A percentile compares a stretch with the other conserved stretches of the same genome.
Evolutionary conservation across 2,113 vertebrate genomes (phyloP).

Genomic region (Mixornis gularis): DNA sequence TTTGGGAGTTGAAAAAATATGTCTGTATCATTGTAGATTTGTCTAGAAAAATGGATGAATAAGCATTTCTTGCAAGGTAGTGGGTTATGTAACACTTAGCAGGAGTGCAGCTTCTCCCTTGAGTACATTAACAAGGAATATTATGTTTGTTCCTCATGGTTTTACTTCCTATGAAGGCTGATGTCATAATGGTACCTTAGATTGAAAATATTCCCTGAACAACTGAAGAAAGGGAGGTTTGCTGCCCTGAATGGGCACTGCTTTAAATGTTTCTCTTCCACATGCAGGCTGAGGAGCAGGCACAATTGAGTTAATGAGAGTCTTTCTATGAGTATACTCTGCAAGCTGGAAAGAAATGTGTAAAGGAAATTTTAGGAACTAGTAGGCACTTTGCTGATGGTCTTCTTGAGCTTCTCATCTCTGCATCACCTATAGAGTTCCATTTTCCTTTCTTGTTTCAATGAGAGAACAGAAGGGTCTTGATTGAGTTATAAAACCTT

Average conservation of each 20-base stretch:
- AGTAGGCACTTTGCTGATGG: neutral
- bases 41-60: neutral
- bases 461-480: neutral
- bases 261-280: neutral
- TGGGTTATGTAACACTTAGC: neutral
- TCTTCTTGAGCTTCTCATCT: neutral
- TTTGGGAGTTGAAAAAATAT: neutral
- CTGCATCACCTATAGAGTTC: neutral
- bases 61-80: neutral
- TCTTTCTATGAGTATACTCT: neutral
- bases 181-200: neutral
- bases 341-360: neutral
- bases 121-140: neutral
- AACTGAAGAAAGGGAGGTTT: neutral
- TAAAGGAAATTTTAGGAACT: neutral
- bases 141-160: neutral
- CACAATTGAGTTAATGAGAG: neutral
- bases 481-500: neutral
- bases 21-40: neutral
- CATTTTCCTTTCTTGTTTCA: neutral
- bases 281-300: neutral
- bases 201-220: neutral
- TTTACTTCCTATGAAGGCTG: neutral
- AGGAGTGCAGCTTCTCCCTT: neutral
- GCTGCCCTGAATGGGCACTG: neutral